A percentile compares a stretch with the other conserved stretches of the same genome.
Conservation (phyloP, 2,797 vertebrate species). For the Brachymystax lenok region DNA sequence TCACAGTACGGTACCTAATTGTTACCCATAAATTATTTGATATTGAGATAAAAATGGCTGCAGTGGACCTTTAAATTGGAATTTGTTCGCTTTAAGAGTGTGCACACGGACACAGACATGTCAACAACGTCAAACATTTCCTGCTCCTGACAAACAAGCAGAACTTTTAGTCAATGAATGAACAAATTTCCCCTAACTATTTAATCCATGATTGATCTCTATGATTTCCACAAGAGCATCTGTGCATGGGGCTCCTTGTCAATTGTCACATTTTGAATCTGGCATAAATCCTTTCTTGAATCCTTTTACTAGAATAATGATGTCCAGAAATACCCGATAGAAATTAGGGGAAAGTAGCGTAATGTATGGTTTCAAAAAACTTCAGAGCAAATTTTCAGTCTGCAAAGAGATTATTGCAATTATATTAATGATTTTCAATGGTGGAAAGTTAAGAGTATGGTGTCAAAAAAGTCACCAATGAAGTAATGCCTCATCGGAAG, state of each 20-base stretch:
- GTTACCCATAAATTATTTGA: no score
- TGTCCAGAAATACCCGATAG: background rate
- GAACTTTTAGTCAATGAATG: background rate
- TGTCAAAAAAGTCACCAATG: slow-evolving; percentile 54
- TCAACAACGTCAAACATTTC: background rate
- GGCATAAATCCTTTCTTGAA: no score
- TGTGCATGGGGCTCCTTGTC: background rate
- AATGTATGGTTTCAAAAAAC: slow-evolving; percentile 15
- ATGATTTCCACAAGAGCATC: background rate
- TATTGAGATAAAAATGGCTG: no score
- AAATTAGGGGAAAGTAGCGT: background rate
- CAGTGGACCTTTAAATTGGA: background rate
- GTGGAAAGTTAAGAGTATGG: slow-evolving; percentile 46
- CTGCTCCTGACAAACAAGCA: slow-evolving; percentile 4
- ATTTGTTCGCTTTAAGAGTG: background rate
- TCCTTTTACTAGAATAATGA: no score
- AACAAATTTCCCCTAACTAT: background rate
- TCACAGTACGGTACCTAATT: no score
- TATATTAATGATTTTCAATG: slow-evolving; percentile 21
- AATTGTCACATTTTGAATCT: background rate
- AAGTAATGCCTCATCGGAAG: slow-evolving; percentile 58
- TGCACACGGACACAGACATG: background rate
- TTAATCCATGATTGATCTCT: background rate
- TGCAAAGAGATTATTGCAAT: background rate
- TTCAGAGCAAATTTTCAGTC: background rate